phyloP scores from a whole-genome alignment of 2,797 vertebrate genomes.

The Mormyrus hasselquistii region DNA sequence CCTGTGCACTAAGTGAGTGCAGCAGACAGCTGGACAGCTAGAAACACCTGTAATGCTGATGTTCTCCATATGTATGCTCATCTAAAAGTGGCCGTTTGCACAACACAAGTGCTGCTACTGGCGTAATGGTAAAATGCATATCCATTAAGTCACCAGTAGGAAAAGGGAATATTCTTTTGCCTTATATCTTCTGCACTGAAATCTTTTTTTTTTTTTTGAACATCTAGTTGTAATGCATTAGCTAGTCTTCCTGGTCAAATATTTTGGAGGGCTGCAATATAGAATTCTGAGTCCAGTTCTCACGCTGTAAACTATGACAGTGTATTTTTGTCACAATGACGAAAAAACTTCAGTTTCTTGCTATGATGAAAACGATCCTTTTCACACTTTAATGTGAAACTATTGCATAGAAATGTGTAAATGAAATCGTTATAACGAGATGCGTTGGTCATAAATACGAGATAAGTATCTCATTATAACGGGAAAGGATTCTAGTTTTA shows the following conservation, averaged over 20 bases:
- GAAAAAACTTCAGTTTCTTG: too few species aligned
- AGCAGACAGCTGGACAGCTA: not conserved
- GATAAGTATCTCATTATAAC: not conserved
- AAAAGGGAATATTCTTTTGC: not conserved
- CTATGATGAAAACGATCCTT: not conserved
- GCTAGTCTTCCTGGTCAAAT: not conserved
- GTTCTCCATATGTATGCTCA: not conserved
- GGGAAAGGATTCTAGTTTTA: not conserved
- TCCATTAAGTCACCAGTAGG: not conserved
- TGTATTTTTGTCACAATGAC: too few species aligned
- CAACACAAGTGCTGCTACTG: not conserved
- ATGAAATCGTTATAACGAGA: not conserved
- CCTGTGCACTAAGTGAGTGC: not conserved
- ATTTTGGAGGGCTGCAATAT: not conserved
- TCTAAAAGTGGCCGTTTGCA: not conserved
- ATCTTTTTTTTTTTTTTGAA: not conserved
- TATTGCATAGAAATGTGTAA: not conserved
- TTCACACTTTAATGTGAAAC: not conserved
- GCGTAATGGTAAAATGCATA: not conserved
- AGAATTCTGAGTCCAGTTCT: not conserved
- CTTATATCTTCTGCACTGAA: not conserved
- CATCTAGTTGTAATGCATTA: not conserved
- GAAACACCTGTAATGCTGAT: not conserved
- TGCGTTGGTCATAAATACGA: not conserved
- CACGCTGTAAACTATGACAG: too few species aligned